Evolutionary conservation across 2,888 invertebrate species (phyloP), one percentile per base, ranked within the genome.

Genomic region (Agrochola circellaris): DNA sequence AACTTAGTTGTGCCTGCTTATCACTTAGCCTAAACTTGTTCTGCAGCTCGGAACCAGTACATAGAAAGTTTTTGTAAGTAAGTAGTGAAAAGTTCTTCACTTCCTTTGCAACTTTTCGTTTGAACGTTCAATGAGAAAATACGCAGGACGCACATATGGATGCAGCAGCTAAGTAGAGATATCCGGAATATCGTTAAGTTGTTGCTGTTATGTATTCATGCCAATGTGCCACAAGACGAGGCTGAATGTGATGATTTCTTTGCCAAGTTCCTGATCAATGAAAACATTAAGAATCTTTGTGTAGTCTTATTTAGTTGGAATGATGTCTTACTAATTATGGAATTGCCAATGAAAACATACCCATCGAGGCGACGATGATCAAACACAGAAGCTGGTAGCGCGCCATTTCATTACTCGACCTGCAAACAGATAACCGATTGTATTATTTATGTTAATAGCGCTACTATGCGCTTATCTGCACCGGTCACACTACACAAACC

Each of bases 331-430:
- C 7, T 34, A 34, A 34, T 38, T 7, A 38, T 0, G 42, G 51
- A 56, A 71, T 62, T 38, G 51, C 11, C 45, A 69, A 77, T 74
- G 75, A 77, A 73, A 81, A 83, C 95, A 93, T 93, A 96, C 96
- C 94, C 82, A 94, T 90, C 67, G 90, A 88, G 73, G 93, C 89
- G 67, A 80, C 71, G 87, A 93, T 80, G 90, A 95, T 83, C 87
- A 95, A 87, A 90, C 89, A 93, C 81, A 93, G 86, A 79, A 93
- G 88, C 89, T 92, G 92, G 92, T 92, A 91, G 89, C 90, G 91
- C 92, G 93, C 94, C 96, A 96, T 96, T 88, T 92, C 90, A 91
- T 90, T 85, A 88, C 88, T 87, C 64, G 72, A 83, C 87, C 92
- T 95, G 94, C 84, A 89, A 93, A 87, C 89, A 91, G 88, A 91